Conservation (phyloP, 2,888 invertebrate species). For the Beris chalybata region DNA sequence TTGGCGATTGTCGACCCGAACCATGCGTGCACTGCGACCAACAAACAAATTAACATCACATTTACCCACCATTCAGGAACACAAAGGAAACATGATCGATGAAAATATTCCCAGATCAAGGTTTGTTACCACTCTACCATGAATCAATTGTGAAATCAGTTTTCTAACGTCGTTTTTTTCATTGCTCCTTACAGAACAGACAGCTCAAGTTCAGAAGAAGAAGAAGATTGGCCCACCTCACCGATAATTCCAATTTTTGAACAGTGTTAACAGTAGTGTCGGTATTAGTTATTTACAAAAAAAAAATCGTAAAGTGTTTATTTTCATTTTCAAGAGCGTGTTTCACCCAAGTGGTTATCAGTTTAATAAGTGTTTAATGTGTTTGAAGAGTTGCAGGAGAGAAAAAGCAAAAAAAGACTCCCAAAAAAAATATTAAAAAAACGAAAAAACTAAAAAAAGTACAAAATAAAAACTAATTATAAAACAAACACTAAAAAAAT, state of each 20-base stretch:
- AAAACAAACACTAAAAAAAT: constrained; percentile 12
- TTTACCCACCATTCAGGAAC: constrained; percentile 75
- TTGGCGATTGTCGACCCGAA: constrained; percentile 76
- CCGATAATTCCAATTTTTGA: constrained; percentile 63
- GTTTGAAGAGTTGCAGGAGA: too few species aligned
- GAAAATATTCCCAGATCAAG: constrained; percentile 54
- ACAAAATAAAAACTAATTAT: constrained; percentile 30
- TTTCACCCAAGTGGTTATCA: too few species aligned
- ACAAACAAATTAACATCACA: constrained; percentile 73
- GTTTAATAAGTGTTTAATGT: too few species aligned
- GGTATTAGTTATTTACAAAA: too few species aligned
- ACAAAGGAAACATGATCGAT: constrained; percentile 52
- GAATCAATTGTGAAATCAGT: not conserved
- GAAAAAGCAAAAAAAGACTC: constrained; percentile 8
- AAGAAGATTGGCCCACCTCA: constrained; percentile 66
- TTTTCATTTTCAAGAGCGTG: too few species aligned
- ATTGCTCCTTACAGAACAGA: constrained; percentile 59
- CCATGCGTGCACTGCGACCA: constrained; percentile 68
- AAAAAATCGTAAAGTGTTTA: constrained; percentile 18
- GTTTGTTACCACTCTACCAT: constrained; percentile 40
- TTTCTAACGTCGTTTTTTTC: constrained; percentile 1
- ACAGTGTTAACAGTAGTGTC: constrained; percentile 50
- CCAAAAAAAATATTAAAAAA: constrained; percentile 24
- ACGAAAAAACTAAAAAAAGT: constrained; percentile 29
- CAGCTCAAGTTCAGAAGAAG: constrained; percentile 62